These are phyloP conservation scores for Montipora sp. DNA, from an alignment of 64 coral and sea anemone species.

Conservation along the genomic window DNA sequence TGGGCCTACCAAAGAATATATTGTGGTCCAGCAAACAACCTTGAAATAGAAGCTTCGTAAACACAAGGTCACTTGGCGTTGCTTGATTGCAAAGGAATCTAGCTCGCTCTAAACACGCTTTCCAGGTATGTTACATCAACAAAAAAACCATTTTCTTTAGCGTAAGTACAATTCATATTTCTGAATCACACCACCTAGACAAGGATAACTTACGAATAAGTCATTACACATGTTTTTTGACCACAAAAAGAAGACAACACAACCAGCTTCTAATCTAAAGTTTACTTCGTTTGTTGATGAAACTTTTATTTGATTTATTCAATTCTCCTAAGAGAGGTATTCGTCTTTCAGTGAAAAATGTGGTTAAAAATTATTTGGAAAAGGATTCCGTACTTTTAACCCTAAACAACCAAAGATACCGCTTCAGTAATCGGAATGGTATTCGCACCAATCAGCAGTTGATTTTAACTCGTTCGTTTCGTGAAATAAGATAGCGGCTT, in stretches of 20 bases:
- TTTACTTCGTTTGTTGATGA: background rate
- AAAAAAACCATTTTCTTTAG: background rate
- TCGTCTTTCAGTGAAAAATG: slow-evolving; percentile 10
- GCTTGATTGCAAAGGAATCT: background rate
- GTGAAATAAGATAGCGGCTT: background rate
- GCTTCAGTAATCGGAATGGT: too few relatives aligned
- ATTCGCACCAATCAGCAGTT: background rate
- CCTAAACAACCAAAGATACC: background rate
- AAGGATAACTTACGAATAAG: background rate
- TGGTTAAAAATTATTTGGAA: slow-evolving; percentile 2
- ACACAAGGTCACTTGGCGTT: background rate
- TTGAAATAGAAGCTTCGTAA: slow-evolving; percentile 12
- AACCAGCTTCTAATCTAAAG: too few relatives aligned
- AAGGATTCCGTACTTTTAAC: background rate
- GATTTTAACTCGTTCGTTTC: background rate
- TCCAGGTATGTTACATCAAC: background rate
- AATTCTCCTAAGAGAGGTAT: background rate
- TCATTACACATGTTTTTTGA: slow-evolving; percentile 13
- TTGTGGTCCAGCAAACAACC: slow-evolving; percentile 18
- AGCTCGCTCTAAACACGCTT: background rate
- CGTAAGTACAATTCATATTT: background rate
- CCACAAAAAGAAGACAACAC: slow-evolving; percentile 19
- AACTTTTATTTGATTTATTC: background rate
- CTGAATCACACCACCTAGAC: too few relatives aligned
- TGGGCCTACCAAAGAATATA: slow-evolving; percentile 27